Percentiles rank a stretch among this genome's conserved stretches.
Conservation (phyloP, 2,113 vertebrate genomes). For the Oreochromis aureus region DNA sequence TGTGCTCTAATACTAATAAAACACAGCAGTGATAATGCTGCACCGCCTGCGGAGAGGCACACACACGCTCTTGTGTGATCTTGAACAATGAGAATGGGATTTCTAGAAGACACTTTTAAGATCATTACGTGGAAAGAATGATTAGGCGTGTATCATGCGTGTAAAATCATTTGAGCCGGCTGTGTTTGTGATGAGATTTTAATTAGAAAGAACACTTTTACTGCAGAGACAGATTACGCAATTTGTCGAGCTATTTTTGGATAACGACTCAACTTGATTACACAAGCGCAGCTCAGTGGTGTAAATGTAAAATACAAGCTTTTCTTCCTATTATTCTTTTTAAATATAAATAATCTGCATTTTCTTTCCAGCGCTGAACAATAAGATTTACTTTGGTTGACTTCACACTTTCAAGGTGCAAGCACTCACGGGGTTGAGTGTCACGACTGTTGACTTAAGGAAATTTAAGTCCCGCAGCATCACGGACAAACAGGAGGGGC, state of each 20-base stretch:
- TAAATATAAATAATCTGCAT: neutral
- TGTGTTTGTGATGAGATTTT: neutral
- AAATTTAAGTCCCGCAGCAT: neutral
- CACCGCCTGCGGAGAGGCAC: neutral
- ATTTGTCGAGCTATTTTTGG: neutral
- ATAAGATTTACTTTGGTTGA: neutral
- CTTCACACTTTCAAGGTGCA: neutral
- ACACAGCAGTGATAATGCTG: conserved; percentile 44
- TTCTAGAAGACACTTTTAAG: neutral
- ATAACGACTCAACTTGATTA: neutral
- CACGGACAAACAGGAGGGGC: neutral
- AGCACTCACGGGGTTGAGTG: neutral
- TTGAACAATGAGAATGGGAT: neutral
- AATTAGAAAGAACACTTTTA: neutral
- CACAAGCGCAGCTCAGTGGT: neutral
- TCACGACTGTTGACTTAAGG: conserved; percentile 2
- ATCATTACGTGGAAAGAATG: conserved; percentile 18
- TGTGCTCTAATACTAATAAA: conserved; percentile 54
- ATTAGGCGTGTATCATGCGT: neutral
- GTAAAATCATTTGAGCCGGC: neutral
- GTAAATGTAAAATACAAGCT: neutral
- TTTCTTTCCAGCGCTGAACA: neutral
- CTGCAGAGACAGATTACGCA: neutral
- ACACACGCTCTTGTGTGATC: neutral
- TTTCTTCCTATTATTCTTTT: neutral